Evolutionary conservation across 2,113 vertebrate species (phyloP), one percentile per base, ranked within the genome.

Genomic region (Erinaceus europaeus): DNA sequence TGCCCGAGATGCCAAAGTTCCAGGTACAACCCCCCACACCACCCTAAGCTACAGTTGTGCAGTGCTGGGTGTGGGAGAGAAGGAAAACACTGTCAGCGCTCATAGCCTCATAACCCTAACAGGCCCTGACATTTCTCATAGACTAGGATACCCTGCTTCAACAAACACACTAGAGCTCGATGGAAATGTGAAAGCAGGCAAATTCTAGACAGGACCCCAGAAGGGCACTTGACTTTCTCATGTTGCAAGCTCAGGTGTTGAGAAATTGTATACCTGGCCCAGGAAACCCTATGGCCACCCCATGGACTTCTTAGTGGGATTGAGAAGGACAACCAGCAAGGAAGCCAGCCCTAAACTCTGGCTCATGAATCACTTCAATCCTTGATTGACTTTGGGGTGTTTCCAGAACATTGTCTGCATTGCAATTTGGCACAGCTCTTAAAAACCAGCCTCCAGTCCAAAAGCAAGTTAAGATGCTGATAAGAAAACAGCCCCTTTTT

Each of bases 11-110:
- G 52, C 52, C 87, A 57, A 80, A 93, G 92, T 92, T 89, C 90
- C 84, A 53, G 50, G 92, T 86, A 94, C 90, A 77, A 84, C 68
- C 12, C 90, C 89, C 90, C 93, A 50, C n/a, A n/a, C n/a, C n/a
- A n/a, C n/a, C n/a, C n/a, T n/a, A n/a, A n/a, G n/a, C n/a, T n/a
- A n/a, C n/a, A 75, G 7, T n/a, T 14, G n/a, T 53, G 52, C n/a
- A n/a, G n/a, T n/a, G n/a, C n/a, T n/a, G n/a, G 21, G 52, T 15
- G 20, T 11, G 21, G 29, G 15, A 29, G 8, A 64, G 27, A 40
- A 8, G 29, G n/a, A n/a, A n/a, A n/a, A n/a, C n/a, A n/a, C n/a
- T n/a, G n/a, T n/a, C n/a, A n/a, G n/a, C n/a, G n/a, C n/a, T n/a
- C n/a, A n/a, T n/a, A n/a, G n/a, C n/a, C n/a, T n/a, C n/a, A n/a